phyloP scores from a whole-genome alignment of 92 coral and sea anemone species.

The Chrysogorgia sp. region DNA sequence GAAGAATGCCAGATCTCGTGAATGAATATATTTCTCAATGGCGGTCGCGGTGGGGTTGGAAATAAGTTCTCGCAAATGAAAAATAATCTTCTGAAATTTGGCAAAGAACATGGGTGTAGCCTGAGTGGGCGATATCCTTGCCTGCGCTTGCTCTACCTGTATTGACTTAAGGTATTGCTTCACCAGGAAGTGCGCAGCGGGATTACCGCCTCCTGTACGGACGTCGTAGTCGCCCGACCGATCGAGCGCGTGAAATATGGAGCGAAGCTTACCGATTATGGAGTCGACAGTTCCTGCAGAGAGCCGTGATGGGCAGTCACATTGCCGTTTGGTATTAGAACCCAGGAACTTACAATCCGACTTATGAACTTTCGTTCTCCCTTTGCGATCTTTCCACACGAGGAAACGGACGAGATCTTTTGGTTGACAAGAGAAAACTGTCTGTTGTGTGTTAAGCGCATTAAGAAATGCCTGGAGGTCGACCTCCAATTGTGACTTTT shows the following conservation, averaged over 20 bases:
- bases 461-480: slow-evolving; percentile 26
- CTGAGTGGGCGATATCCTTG: slow-evolving; percentile 35
- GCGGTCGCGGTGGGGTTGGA: slow-evolving; percentile 4
- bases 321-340: background rate
- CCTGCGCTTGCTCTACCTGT: slow-evolving; percentile 46
- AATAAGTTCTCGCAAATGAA: slow-evolving; percentile 49
- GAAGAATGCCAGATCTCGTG: slow-evolving; percentile 49
- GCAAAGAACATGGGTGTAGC: slow-evolving; percentile 52
- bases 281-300: slow-evolving; percentile 73
- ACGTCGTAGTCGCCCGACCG: slow-evolving; percentile 70
- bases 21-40: slow-evolving; percentile 28
- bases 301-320: slow-evolving; percentile 44
- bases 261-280: slow-evolving; percentile 52
- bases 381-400: slow-evolving; percentile 38
- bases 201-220: slow-evolving; percentile 59
- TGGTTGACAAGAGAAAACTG: slow-evolving; percentile 15
- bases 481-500: slow-evolving; percentile 40
- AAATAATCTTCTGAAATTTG: slow-evolving; percentile 37
- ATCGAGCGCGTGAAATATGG: slow-evolving; percentile 47
- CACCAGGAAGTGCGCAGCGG: slow-evolving; percentile 57
- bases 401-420: too few relatives aligned
- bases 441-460: slow-evolving; percentile 11
- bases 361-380: slow-evolving; percentile 38
- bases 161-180: slow-evolving; percentile 42
- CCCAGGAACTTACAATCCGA: slow-evolving; percentile 21